Base-by-base conservation (phyloP, 2,888 invertebrate genomes). In the Craniophora ligustri region DNA sequence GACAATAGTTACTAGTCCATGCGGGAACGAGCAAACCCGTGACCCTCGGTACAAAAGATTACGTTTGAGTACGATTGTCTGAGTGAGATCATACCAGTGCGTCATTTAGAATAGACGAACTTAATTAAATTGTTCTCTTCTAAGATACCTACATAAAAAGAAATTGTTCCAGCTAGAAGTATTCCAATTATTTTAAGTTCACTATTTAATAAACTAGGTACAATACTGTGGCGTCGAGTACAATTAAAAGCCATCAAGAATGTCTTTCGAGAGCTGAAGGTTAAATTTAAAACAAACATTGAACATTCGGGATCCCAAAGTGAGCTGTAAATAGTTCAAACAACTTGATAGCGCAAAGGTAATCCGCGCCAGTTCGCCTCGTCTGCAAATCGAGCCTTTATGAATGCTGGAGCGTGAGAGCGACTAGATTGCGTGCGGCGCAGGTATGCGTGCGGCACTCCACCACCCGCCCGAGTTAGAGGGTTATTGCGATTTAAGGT, bases 371-470 rank as follows among this genome's bases (percentile, higher is more conserved):
- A 60, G 66, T 60, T 54, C 39, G 46, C 42, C 42, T 34, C 30
- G 58, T 50, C 48, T 39, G 54, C 54, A 44, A 46, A 67, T 31
- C 26, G 42, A 50, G 42, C 36, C 60, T 70, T 66, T 66, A 66
- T 67, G 66, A 66, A 67, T 66, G 11, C 36, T 39, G 18, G 35
- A 67, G 48, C 36, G 30, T 30, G 34, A 47, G 47, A 23, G 34
- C 58, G 47, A 23, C 28, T 30, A 35, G 53, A 50, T 59, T 35
- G 61, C 38, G 46, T 38, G 2, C 36, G n/a, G 15, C 15, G 26
- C 26, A 5, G 26, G 18, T 23, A 18, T 13, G 10, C 32, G 10
- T 5, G 41, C 60, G 32, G 32, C 21, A 14, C 7, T 11, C 6
- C 16, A 35, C 30, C 18, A 15, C 16, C 14, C 14, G 18, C 5